Base-by-base conservation (phyloP, 1,140 invertebrate genomes). In the Drosophila ambigua region DNA sequence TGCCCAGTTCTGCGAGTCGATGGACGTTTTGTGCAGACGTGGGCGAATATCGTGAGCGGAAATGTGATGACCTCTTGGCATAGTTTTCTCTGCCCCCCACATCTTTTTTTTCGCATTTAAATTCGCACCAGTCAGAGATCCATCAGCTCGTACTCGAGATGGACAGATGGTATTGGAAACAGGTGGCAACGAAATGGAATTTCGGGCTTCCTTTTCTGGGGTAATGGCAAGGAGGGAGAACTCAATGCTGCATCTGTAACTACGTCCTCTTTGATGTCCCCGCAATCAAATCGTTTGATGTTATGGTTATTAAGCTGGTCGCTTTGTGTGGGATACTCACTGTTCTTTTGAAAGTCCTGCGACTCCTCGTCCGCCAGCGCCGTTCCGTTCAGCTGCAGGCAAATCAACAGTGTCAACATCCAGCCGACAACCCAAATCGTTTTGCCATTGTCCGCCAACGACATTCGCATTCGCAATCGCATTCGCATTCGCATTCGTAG, bases 311-410 rank as follows among this genome's bases (percentile, higher is more conserved):
- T 73, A 64, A 60, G 52, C 49, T 20, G 48, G 50, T 51, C 53
- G 23, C 16, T 8, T 48, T 31, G 44, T 24, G 23, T 4, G 46
- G 46, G 45, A 65, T 76, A 91, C 90, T 91, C 72, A 91, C 90
- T 91, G 82, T 91, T 91, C 72, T 90, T 91, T 77, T 91, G 90
- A 77, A 91, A 91, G 35, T 91, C 89, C 81, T 91, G 90, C 48
- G 90, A 90, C 46, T 91, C 89, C 66, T 87, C 82, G 60, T 85
- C 83, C 35, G 82, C 82, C 16, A 24, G 58, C 6, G 66, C 72
- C 26, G 66, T 57, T 0, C 23, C 23, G 53, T 53, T 50, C 53
- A 65, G 60, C 59, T 71, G 72, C 71, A 78, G 72, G 65, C 71
- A 71, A 52, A 83, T 77, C 61, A 81, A 44, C 16, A 88, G 65